Evolutionary conservation across 2,113 vertebrate species (phyloP).

Genomic region (Seriola quinqueradiata): DNA sequence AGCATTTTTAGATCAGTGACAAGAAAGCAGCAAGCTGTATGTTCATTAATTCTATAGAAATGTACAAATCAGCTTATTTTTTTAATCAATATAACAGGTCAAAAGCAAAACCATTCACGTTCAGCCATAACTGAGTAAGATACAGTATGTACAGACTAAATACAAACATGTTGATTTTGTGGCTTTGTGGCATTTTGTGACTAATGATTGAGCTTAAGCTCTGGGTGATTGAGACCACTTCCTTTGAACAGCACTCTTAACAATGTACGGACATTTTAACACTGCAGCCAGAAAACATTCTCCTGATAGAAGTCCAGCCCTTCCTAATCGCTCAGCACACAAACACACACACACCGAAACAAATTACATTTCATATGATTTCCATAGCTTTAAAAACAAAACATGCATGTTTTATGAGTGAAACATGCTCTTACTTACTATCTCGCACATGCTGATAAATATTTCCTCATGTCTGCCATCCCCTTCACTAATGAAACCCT

Average conservation of each 20-base stretch:
- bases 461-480: constrained; percentile 8
- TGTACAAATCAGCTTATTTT: neutral
- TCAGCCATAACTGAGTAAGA: neutral
- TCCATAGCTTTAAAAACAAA: neutral
- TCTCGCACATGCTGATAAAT: constrained; percentile 6
- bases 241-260: constrained; percentile 23
- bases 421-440: constrained; percentile 9
- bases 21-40: neutral
- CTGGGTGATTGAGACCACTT: constrained; percentile 31
- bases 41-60: neutral
- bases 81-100: neutral
- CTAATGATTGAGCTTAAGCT: too few relatives aligned
- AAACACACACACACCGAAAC: neutral
- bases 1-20: neutral
- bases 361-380: neutral
- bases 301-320: neutral
- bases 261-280: constrained; percentile 32
- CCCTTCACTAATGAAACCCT: neutral
- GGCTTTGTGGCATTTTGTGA: neutral
- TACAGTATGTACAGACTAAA: neutral
- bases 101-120: neutral
- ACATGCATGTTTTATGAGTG: neutral
- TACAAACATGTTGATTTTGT: neutral
- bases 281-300: constrained; percentile 17
- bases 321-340: neutral